Percentiles rank a stretch among this genome's conserved stretches.
Evolutionary conservation across 2,888 invertebrate species (phyloP).

Genomic region (Acleris cristana): DNA sequence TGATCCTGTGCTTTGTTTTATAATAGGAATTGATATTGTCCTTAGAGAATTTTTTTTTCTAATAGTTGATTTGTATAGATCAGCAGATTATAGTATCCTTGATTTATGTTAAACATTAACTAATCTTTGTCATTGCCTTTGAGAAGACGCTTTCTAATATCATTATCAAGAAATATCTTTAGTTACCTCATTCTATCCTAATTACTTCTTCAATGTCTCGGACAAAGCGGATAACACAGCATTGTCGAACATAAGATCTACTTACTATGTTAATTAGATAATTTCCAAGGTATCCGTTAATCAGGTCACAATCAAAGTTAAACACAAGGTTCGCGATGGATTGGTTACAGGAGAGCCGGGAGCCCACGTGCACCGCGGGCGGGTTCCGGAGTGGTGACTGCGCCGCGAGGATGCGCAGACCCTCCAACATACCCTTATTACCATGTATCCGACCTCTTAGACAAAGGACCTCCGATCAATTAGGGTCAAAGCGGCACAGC

Average conservation of each 20-base stretch:
- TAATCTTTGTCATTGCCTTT: too few species aligned
- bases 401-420: constrained; percentile 75
- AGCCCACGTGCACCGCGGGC: constrained; percentile 66
- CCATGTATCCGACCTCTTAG: constrained; percentile 70
- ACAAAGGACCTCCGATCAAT: constrained; percentile 79
- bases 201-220: not conserved
- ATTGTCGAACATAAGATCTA: constrained; percentile 19
- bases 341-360: constrained; percentile 46
- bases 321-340: constrained; percentile 58
- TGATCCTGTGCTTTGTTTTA: too few species aligned
- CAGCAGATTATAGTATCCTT: too few species aligned
- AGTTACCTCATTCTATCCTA: constrained; percentile 19
- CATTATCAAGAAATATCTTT: not conserved
- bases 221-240: constrained; percentile 28
- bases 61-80: too few species aligned
- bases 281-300: constrained; percentile 29
- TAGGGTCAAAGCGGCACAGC: constrained; percentile 53
- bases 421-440: constrained; percentile 67
- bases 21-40: too few species aligned
- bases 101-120: too few species aligned
- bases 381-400: constrained; percentile 61
- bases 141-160: too few species aligned
- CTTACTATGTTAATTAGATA: constrained; percentile 30
- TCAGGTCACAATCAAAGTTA: constrained; percentile 37
- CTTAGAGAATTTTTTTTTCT: too few species aligned